These are phyloP conservation scores for Tragulus kanchil DNA, from an alignment of 2,113 vertebrate species.

Conservation along the genomic window DNA sequence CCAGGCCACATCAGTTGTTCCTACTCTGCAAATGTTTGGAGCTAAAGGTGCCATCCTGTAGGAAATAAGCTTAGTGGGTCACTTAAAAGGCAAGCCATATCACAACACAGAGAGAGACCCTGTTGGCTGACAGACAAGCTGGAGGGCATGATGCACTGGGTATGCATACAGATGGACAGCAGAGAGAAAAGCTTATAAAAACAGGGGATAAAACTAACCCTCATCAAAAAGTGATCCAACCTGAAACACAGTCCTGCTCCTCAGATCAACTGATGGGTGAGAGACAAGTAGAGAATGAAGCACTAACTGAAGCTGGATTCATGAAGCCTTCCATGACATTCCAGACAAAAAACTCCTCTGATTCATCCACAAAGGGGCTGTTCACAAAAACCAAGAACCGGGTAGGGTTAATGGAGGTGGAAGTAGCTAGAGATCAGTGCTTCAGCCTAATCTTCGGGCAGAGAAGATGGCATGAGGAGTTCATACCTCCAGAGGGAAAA, in stretches of 20 bases:
- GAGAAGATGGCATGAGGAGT: neutral
- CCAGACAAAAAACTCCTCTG: neutral
- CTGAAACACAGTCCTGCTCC: neutral
- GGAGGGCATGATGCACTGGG: neutral
- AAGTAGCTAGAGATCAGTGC: neutral
- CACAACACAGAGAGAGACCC: neutral
- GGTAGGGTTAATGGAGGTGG: neutral
- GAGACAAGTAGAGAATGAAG: neutral
- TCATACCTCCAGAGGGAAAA: neutral
- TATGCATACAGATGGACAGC: neutral
- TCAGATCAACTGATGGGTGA: neutral
- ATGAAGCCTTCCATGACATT: neutral
- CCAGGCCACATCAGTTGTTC: rapidly evolving
- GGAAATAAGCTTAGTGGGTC: neutral
- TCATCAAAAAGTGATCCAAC: neutral
- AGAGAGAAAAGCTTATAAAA: neutral
- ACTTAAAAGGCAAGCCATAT: neutral
- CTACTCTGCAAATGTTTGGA: neutral
- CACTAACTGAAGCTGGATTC: neutral
- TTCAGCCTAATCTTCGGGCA: neutral
- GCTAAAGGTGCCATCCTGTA: neutral
- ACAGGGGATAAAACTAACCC: neutral
- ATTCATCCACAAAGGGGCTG: neutral
- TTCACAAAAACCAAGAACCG: neutral
- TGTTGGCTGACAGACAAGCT: neutral